A percentile compares a stretch with the other conserved stretches of the same genome.
Evolutionary conservation across 2,888 invertebrate species (phyloP).

Genomic region (Pyrochroa serraticornis): DNA sequence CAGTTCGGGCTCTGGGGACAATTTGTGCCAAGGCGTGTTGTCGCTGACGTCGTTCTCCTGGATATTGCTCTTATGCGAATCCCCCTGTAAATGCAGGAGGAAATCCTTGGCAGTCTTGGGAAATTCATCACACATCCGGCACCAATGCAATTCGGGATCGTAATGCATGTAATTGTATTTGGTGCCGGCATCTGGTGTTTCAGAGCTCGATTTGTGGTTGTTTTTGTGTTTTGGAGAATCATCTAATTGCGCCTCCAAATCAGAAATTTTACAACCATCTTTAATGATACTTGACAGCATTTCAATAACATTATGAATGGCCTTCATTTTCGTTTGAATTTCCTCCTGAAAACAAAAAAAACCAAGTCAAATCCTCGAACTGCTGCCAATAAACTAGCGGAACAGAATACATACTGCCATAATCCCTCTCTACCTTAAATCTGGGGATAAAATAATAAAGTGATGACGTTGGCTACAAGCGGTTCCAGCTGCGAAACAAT

Average conservation of each 20-base stretch:
- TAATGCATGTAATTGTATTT: slow-evolving; percentile 82
- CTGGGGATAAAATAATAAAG: slow-evolving; percentile 35
- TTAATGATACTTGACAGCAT: slow-evolving; percentile 87
- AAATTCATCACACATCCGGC: slow-evolving; percentile 83
- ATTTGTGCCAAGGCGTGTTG: slow-evolving; percentile 79
- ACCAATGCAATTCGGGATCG: slow-evolving; percentile 92
- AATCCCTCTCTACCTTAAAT: slow-evolving; percentile 35
- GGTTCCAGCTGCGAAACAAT: slow-evolving; percentile 51
- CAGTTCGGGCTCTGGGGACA: slow-evolving; percentile 67
- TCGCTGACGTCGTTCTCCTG: slow-evolving; percentile 69
- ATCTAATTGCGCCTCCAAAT: slow-evolving; percentile 49
- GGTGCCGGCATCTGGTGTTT: slow-evolving; percentile 40
- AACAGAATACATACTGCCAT: slow-evolving; percentile 48
- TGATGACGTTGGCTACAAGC: slow-evolving; percentile 21
- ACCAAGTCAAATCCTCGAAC: neutral
- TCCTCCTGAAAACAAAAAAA: slow-evolving; percentile 65
- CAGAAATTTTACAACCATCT: slow-evolving; percentile 64
- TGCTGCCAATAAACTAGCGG: slow-evolving; percentile 24
- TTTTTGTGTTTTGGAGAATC: slow-evolving; percentile 43
- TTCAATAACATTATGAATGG: slow-evolving; percentile 85
- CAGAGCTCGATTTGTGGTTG: slow-evolving; percentile 49
- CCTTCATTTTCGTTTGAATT: slow-evolving; percentile 79
- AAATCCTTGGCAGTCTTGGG: slow-evolving; percentile 87
- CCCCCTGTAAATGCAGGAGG: slow-evolving; percentile 80
- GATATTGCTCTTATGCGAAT: slow-evolving; percentile 72